Base-by-base conservation (phyloP, 2,797 vertebrate genomes). In the Pipistrellus pygmaeus region DNA sequence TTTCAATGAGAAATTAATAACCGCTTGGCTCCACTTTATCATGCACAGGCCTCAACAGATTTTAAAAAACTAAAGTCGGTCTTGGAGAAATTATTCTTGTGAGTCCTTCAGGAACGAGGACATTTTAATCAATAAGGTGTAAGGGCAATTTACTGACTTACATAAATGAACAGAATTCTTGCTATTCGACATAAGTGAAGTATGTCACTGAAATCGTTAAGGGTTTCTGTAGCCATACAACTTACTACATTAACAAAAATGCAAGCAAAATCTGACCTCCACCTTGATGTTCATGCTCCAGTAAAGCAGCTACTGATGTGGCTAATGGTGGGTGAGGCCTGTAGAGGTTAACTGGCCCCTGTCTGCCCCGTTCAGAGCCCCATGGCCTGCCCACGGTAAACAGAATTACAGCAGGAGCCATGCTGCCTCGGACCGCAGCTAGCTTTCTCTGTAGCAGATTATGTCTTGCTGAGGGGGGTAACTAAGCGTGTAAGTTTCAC, bases 51-150 rank as follows among this genome's bases (percentile, higher is more conserved):
- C 83, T 96, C 91, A 94, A 92, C 4, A 14, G 89, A 81, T 96
- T 32, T 78, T 83, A 44, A 66, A 93, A 95, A 91, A 94, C 20
- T 11, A 97, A 97, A 97, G 95, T 48, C 85, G 92, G 85, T 83
- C 94, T 90, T 64, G 66, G 48, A 95, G 88, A 97, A 27, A 96
- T 80, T 90, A 91, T 30, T 93, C 51, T 97, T 93, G 73, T 95
- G 96, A 97, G 93, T 96, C 95, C 90, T 96, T 96, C 88, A 96
- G 95, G 84, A 88, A 76, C 75, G 95, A 86, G 96, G 20, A 93
- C 64, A 97, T 97, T 97, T 97, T 97, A 96, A 97, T 97, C 92
- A 96, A 97, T 97, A 97, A 97, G 95, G 85, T 88, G 14, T 48
- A 92, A 96, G 89, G 64, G 35, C 60, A 96, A 97, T 96, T 98